These are phyloP conservation scores for Caenorhabditis inopinata DNA, from an alignment of 1,140 invertebrate genomes.

Conservation along the genomic window DNA sequence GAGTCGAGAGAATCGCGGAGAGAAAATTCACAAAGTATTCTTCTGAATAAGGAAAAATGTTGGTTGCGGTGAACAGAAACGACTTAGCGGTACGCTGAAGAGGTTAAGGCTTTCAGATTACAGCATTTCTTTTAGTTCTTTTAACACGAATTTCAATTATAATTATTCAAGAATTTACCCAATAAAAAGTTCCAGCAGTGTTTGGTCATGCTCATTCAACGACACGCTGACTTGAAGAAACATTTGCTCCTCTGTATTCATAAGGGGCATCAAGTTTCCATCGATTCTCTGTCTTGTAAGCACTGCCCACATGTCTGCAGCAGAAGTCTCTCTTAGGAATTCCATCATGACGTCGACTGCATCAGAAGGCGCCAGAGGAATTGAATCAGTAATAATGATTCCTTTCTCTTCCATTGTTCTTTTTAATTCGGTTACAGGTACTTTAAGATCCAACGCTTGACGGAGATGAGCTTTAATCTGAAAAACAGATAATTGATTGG, in stretches of 20 bases:
- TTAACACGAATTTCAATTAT: too few species aligned
- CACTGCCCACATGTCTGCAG: not conserved
- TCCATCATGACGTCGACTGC: slow-evolving; percentile 17
- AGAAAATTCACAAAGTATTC: not conserved
- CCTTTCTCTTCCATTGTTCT: not conserved
- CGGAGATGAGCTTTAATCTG: slow-evolving; percentile 5
- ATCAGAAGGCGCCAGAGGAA: not conserved
- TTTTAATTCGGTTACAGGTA: not conserved
- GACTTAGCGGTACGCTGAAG: too few species aligned
- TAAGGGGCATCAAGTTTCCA: not conserved
- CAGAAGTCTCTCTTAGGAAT: not conserved
- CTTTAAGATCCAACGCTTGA: not conserved
- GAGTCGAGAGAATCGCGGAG: not conserved
- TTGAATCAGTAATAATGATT: not conserved
- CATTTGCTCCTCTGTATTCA: not conserved
- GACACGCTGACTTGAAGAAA: not conserved
- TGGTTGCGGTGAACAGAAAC: too few species aligned
- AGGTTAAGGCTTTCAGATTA: too few species aligned
- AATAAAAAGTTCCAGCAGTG: not conserved
- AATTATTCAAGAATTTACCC: too few species aligned
- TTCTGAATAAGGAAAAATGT: not conserved
- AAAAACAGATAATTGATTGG: not conserved
- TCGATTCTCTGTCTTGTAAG: not conserved
- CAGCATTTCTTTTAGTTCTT: too few species aligned
- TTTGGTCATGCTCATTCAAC: not conserved